A percentile compares a stretch with the other conserved stretches of the same genome.
Conservation (phyloP, 1,140 invertebrate genomes). For the Plectrocnemia conspersa region DNA sequence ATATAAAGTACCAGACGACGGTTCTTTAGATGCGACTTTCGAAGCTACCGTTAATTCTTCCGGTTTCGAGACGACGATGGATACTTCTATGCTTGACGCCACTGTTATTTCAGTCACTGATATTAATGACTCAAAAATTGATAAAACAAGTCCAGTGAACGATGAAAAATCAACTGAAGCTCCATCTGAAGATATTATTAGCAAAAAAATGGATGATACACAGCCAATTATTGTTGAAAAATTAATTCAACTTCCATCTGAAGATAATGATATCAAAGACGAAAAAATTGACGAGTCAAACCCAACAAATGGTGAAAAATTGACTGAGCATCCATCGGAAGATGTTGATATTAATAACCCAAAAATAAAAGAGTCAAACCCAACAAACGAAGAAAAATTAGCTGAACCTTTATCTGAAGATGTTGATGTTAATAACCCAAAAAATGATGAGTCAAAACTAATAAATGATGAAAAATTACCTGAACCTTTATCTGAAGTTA, state of each 20-base stretch:
- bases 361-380: not conserved
- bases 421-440: not conserved
- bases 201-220: no score
- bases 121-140: not conserved
- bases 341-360: not conserved
- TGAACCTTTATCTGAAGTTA: no score
- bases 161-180: not conserved
- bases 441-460: no score
- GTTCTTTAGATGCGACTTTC: conserved; percentile 4
- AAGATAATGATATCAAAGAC: not conserved
- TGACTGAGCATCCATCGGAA: not conserved
- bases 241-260: no score
- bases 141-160: not conserved
- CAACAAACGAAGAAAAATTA: not conserved
- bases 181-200: no score
- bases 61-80: not conserved
- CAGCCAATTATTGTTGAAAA: no score
- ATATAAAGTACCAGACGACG: conserved; percentile 12
- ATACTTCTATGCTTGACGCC: not conserved
- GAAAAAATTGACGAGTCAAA: not conserved
- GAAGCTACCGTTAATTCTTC: conserved; percentile 1
- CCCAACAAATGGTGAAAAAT: not conserved
- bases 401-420: no score
- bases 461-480: no score
- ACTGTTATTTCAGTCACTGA: not conserved